Conservation (phyloP, 1,140 invertebrate genomes). For the Octopus sinensis region DNA sequence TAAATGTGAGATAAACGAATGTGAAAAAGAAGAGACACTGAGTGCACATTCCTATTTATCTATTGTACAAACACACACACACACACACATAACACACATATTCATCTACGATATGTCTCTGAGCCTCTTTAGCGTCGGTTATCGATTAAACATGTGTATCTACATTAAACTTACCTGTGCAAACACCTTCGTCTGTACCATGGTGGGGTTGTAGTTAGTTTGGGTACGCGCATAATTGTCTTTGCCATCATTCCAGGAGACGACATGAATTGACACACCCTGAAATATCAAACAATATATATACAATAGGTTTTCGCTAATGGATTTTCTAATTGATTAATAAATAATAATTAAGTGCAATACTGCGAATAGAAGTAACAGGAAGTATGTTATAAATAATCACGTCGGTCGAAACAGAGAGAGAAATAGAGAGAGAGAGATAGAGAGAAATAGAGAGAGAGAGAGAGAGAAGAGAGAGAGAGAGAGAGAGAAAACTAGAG, state of each 20-base stretch:
- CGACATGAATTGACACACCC: conserved; percentile 35
- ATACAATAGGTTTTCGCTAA: no score
- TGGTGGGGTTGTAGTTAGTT: conserved; percentile 38
- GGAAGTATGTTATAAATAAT: no score
- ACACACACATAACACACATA: no score
- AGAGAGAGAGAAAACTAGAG: neutral
- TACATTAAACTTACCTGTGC: conserved; percentile 36
- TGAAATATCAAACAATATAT: conserved; percentile 15
- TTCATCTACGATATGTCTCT: neutral
- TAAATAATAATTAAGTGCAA: no score
- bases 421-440: neutral
- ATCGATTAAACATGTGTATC: neutral
- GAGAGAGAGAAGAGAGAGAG: neutral
- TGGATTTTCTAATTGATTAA: no score
- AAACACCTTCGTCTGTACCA: conserved; percentile 47
- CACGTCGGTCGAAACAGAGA: neutral
- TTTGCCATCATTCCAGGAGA: conserved; percentile 36
- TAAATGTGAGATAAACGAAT: no score
- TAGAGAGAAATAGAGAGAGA: neutral
- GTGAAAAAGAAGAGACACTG: no score
- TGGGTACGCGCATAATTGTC: conserved; percentile 38
- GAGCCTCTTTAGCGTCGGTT: neutral
- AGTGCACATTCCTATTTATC: no score
- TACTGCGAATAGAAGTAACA: no score
- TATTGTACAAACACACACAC: no score